Evolutionary conservation across 2,888 invertebrate species (phyloP).

Genomic region (Oscheius sp.): DNA sequence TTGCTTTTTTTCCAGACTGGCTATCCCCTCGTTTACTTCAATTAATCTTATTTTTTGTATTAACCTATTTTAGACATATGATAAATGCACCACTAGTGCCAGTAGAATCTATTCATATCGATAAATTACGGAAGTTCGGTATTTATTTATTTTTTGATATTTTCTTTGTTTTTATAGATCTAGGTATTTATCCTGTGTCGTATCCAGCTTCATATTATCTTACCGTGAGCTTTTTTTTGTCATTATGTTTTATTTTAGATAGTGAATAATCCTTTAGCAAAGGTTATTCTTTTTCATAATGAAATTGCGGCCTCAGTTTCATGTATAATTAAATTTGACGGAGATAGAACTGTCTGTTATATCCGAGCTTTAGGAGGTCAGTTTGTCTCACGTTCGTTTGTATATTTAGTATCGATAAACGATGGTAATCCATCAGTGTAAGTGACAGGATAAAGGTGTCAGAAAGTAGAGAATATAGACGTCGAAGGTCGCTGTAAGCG

Average conservation of each 20-base stretch:
- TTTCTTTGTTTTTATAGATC: no score
- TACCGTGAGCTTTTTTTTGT: slow-evolving; percentile 13
- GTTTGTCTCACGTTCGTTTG: no score
- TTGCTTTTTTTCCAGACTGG: no score
- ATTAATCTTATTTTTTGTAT: not conserved
- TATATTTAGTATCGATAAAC: no score
- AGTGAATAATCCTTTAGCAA: slow-evolving; percentile 32
- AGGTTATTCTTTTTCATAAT: slow-evolving; percentile 20
- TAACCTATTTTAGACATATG: no score
- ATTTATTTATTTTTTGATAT: no score
- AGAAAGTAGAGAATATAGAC: no score
- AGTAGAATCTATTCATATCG: slow-evolving; percentile 28
- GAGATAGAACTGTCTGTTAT: slow-evolving; percentile 31
- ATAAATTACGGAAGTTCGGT: slow-evolving; percentile 20
- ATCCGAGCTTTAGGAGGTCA: slow-evolving; percentile 43
- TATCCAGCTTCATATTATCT: slow-evolving; percentile 39
- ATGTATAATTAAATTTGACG: slow-evolving; percentile 34
- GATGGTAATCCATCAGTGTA: no score
- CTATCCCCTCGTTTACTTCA: not conserved
- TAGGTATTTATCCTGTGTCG: slow-evolving; percentile 35
- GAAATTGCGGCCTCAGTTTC: slow-evolving; percentile 39
- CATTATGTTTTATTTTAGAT: not conserved
- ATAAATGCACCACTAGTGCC: slow-evolving; percentile 9
- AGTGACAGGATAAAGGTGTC: no score
- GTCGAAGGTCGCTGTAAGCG: slow-evolving; percentile 29